Evolutionary conservation across 2,113 vertebrate species (phyloP).

Genomic region (Jaculus jaculus): DNA sequence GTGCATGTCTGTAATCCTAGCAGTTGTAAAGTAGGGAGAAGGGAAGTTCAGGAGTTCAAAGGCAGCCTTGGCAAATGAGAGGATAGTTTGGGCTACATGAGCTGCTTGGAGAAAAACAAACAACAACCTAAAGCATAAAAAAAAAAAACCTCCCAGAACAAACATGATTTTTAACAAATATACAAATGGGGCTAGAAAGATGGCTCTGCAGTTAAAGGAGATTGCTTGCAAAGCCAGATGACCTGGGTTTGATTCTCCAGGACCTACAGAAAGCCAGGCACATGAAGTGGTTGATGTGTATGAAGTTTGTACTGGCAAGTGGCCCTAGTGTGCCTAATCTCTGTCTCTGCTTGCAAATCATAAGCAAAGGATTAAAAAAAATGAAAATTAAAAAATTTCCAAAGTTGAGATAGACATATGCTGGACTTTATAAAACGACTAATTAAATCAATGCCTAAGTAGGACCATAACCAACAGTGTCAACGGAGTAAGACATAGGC

Average conservation of each 20-base stretch:
- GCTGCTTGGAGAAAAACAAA: neutral
- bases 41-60: no score
- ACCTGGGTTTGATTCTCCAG: no score
- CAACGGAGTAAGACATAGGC: neutral
- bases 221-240: no score
- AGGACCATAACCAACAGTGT: neutral
- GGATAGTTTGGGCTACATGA: neutral
- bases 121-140: neutral
- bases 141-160: neutral
- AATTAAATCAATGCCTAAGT: constrained; percentile 9
- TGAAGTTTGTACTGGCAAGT: no score
- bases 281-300: no score
- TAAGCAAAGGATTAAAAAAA: no score
- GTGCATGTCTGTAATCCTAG: neutral
- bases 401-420: neutral
- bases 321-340: no score
- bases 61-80: neutral
- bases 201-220: no score
- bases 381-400: neutral
- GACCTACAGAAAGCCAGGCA: no score
- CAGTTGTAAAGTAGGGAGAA: neutral
- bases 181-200: no score
- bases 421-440: neutral
- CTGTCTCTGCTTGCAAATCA: no score
- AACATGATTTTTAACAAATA: neutral